Evolutionary conservation across 2,113 vertebrate species (phyloP).

Genomic region (Rhea pennata): DNA sequence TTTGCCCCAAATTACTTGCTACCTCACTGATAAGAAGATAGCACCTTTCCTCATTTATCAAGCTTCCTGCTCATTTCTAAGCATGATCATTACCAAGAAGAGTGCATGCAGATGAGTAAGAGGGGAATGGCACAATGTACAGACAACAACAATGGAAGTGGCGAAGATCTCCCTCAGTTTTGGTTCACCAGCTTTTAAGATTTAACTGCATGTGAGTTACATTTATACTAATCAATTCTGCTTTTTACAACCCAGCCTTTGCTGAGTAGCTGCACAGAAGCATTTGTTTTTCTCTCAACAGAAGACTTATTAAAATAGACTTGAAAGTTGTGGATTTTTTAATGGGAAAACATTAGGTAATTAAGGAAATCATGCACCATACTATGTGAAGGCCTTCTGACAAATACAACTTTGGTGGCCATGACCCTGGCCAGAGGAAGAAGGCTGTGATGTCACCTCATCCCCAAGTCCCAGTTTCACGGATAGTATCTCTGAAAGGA

Average conservation of each 20-base stretch:
- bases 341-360: slow-evolving; percentile 37
- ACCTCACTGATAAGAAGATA: neutral
- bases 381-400: slow-evolving; percentile 78
- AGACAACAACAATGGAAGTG: neutral
- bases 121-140: neutral
- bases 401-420: slow-evolving; percentile 91
- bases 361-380: slow-evolving; percentile 77
- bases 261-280: neutral
- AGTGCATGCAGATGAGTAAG: neutral
- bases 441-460: slow-evolving; percentile 91
- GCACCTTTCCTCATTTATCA: neutral
- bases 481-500: slow-evolving; percentile 86
- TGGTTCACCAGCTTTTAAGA: neutral
- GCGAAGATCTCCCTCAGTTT: neutral
- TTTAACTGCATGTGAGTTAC: neutral
- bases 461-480: slow-evolving; percentile 82
- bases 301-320: neutral
- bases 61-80: neutral
- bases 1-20: neutral
- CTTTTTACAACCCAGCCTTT: neutral
- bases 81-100: neutral
- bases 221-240: neutral
- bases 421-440: slow-evolving; percentile 83
- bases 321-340: neutral
- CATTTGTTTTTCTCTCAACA: neutral